Evolutionary conservation across 2,113 vertebrate species (phyloP), one percentile per base, ranked within the genome.

Genomic region (Lonchura striata): DNA sequence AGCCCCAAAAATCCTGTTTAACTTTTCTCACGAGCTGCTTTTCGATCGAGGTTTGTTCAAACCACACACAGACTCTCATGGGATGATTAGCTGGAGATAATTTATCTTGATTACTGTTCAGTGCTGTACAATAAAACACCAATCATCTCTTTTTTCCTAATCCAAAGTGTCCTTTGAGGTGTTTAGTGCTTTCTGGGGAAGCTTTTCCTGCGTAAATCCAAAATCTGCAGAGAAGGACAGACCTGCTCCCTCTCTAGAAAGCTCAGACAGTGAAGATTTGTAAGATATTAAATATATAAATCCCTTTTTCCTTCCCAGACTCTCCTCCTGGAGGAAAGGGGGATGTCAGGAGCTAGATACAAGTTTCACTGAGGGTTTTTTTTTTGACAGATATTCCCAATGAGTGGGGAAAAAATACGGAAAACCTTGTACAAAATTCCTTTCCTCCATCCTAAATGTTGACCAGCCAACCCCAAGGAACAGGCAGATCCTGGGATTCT

Each of bases 61-160:
- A 27, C 15, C 30, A 11, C 1, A 2, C 49, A 0, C 41, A 76
- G 37, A 13, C 13, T 35, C 41, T n/a, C 17, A 37, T 2, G 9
- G 41, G 75, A 28, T n/a, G 81, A 89, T 70, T 35, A 52, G 41
- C 39, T 37, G 60, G 33, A 56, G 47, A 53, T 9, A 20, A 41
- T 28, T 81, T 44, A 57, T 54, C 66, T 78, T 68, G 69, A 68
- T 92, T 41, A 35, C 47, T 68, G 19, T 22, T 47, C 39, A 64
- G n/a, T 46, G 49, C 63, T 60, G 11, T 13, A 12, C 37, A 95
- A 93, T 95, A 89, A 97, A 96, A 35, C 35, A 54, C 21, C 54
- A 61, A 53, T 56, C 60, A 53, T 23, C 27, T 46, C 47, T 3
- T 11, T n/a, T 75, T 27, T 60, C 61, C 79, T 27, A 47, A 76